Conservation (phyloP, 2,113 vertebrate species). For the human (Homo sapiens) region GRCh38 chr20:19367501-19368000, state of each 20-base stretch:
- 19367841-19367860: not conserved
- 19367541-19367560: not conserved
- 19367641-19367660: not conserved
- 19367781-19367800: too few species aligned
- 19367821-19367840: not conserved
- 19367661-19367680: not conserved
- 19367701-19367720: not conserved
- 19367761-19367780: not conserved
- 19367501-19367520: not conserved
- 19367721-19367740: not conserved
- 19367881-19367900: not conserved
- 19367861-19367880: not conserved
- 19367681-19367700: not conserved
- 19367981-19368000: not conserved
- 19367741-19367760: not conserved
- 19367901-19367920: not conserved
- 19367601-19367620: not conserved
- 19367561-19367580: not conserved
- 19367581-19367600: not conserved
- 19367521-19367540: not conserved
- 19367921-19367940: not conserved
- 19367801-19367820: not conserved
- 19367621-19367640: not conserved
- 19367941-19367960: not conserved
- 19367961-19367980: not conserved